Evolutionary conservation across 35 echinoderm and acorn worm genomes (phyloP).

Genomic region (Chiridota heheva): DNA sequence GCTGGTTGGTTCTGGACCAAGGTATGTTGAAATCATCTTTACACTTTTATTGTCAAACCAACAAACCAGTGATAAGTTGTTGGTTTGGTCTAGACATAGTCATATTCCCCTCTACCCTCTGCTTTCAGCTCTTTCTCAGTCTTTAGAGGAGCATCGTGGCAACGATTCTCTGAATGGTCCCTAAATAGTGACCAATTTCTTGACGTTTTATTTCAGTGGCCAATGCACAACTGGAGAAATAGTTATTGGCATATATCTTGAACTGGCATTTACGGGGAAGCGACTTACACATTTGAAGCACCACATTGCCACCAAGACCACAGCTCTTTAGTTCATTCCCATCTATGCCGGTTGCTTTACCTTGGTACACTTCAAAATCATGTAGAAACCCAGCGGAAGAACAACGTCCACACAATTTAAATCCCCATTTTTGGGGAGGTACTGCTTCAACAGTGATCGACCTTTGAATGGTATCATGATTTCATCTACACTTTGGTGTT

Average conservation of each 20-base stretch:
- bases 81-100: too few species aligned
- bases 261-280: neutral
- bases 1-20: slow-evolving; percentile 7
- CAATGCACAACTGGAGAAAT: slow-evolving; percentile 4
- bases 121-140: too few species aligned
- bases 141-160: too few species aligned
- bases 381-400: neutral
- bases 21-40: neutral
- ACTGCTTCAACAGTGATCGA: neutral
- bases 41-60: slow-evolving; percentile 23
- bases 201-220: neutral
- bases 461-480: neutral
- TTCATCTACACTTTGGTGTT: slow-evolving; percentile 1
- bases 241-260: neutral
- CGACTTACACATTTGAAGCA: slow-evolving; percentile 1
- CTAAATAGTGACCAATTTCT: too few species aligned
- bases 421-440: neutral
- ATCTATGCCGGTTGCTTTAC: neutral
- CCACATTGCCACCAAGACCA: slow-evolving; percentile 1
- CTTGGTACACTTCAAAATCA: neutral
- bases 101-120: too few species aligned
- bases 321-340: neutral
- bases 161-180: too few species aligned
- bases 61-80: neutral
- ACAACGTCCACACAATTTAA: neutral